Evolutionary conservation across 2,113 vertebrate species (phyloP).

Genomic region (Ctenomys sociabilis): DNA sequence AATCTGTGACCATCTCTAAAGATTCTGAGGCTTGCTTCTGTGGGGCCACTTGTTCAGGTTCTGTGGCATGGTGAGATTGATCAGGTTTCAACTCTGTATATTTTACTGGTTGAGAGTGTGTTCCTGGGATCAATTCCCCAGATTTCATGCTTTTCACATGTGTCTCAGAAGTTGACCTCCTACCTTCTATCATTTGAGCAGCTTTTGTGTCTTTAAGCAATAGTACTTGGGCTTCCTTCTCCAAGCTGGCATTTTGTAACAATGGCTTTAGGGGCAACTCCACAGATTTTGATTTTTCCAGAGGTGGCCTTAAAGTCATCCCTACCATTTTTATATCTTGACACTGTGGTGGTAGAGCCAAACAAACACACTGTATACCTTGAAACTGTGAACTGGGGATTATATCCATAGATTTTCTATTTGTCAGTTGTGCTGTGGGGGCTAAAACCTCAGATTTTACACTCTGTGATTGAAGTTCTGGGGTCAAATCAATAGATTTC

Average conservation of each 20-base stretch:
- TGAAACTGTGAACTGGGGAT: conserved; percentile 35
- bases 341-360: conserved; percentile 4
- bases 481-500: background rate
- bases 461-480: conserved; percentile 22
- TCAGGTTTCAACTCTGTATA: conserved; percentile 6
- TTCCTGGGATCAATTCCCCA: background rate
- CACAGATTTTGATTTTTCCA: conserved; percentile 22
- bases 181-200: conserved; percentile 49
- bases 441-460: conserved; percentile 37
- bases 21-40: conserved; percentile 30
- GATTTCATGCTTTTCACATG: conserved; percentile 16
- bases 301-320: background rate
- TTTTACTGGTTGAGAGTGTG: conserved; percentile 36
- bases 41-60: background rate
- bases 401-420: background rate
- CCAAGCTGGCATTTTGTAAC: conserved; percentile 41
- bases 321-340: conserved; percentile 39
- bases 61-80: background rate
- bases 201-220: conserved; percentile 25
- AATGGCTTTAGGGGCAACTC: conserved; percentile 1
- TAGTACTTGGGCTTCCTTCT: background rate
- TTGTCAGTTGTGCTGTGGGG: conserved; percentile 6
- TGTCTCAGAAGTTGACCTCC: conserved; percentile 28
- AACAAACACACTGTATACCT: conserved; percentile 40
- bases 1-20: conserved; percentile 2